phyloP scores from a whole-genome alignment of 2,113 vertebrate species.

The Anarrhichthys ocellatus region DNA sequence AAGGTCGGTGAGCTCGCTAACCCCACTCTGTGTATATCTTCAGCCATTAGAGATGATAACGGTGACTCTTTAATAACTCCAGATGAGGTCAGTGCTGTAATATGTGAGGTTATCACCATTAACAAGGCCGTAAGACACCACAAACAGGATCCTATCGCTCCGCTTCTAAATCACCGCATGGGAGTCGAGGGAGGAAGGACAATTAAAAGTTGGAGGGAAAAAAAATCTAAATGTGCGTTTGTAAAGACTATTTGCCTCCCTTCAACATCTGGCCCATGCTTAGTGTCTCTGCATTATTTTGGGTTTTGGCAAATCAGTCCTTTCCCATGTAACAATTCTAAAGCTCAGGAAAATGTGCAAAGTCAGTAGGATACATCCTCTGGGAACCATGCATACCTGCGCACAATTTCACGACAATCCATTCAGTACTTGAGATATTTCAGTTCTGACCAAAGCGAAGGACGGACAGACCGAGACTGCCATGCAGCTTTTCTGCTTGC shows the following conservation, averaged over 20 bases:
- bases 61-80: slow-evolving; percentile 50
- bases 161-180: slow-evolving; percentile 56
- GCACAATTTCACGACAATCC: neutral
- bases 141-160: slow-evolving; percentile 29
- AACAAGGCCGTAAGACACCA: slow-evolving; percentile 46
- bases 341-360: neutral
- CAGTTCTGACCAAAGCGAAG: neutral
- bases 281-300: neutral
- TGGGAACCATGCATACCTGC: neutral
- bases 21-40: slow-evolving; percentile 32
- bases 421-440: neutral
- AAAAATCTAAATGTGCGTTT: slow-evolving; percentile 13
- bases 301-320: neutral
- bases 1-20: slow-evolving; percentile 19
- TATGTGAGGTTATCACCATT: slow-evolving; percentile 59
- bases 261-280: slow-evolving; percentile 28
- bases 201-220: slow-evolving; percentile 38
- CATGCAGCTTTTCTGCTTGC: neutral
- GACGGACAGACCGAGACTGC: neutral
- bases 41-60: slow-evolving; percentile 51
- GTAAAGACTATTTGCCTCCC: slow-evolving; percentile 18
- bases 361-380: neutral
- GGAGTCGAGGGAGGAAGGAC: slow-evolving; percentile 49
- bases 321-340: neutral
- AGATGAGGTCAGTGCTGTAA: slow-evolving; percentile 57